phyloP scores from a whole-genome alignment of 2,888 invertebrate species.

The Macaria notata region DNA sequence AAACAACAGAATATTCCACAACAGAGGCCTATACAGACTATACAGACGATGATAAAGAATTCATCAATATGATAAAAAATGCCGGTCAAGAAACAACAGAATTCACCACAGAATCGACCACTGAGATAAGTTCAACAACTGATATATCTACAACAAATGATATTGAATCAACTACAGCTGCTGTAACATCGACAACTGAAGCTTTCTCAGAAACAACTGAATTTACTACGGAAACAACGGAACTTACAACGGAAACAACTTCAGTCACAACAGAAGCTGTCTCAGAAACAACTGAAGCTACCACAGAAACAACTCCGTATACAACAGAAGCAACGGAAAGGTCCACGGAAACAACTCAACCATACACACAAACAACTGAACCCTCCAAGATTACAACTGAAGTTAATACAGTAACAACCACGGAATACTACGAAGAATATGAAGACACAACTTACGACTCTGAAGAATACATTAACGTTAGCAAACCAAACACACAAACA shows the following conservation, averaged over 20 bases:
- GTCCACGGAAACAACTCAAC: neutral
- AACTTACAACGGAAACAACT: neutral
- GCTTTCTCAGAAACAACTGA: neutral
- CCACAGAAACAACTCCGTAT: slow-evolving; percentile 1
- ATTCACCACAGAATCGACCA: neutral
- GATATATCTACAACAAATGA: neutral
- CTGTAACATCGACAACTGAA: neutral
- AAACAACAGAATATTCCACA: neutral
- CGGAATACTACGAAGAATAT: too few species aligned
- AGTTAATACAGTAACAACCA: too few species aligned
- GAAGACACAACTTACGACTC: too few species aligned
- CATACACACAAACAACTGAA: neutral
- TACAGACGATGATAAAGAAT: too few species aligned
- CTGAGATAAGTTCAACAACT: neutral
- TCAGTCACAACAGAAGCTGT: neutral
- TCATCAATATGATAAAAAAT: too few species aligned
- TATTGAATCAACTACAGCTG: neutral
- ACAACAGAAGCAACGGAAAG: neutral
- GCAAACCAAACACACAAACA: too few species aligned
- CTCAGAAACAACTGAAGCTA: neutral
- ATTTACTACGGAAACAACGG: neutral
- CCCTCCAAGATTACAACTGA: neutral
- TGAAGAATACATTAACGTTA: too few species aligned
- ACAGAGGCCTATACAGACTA: neutral
- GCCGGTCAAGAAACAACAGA: neutral